phyloP scores from a whole-genome alignment of 2,113 vertebrate genomes.

The Bubo blakistoni region DNA sequence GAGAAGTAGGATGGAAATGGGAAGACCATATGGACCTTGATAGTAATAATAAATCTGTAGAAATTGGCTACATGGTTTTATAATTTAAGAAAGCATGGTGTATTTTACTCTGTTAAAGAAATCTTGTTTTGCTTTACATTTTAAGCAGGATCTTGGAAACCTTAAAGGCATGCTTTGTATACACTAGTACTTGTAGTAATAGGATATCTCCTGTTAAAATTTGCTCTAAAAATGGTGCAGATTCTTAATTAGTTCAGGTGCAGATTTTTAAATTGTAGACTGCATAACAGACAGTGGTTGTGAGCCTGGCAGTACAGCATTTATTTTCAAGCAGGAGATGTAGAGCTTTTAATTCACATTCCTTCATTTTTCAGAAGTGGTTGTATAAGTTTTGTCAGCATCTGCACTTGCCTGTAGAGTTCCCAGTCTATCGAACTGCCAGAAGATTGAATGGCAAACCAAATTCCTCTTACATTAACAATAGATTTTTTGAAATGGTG shows the following conservation, averaged over 20 bases:
- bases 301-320: background rate
- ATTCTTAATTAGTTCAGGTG: background rate
- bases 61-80: background rate
- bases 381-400: background rate
- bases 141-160: background rate
- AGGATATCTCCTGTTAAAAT: background rate
- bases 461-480: background rate
- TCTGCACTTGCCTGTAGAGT: background rate
- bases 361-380: background rate
- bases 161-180: background rate
- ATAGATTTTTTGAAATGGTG: background rate
- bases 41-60: background rate
- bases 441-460: background rate
- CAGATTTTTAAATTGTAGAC: background rate
- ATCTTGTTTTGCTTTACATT: background rate
- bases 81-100: background rate
- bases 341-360: background rate
- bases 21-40: background rate
- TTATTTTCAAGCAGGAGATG: background rate
- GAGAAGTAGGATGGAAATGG: background rate
- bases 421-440: background rate
- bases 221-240: background rate
- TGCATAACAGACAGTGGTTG: background rate
- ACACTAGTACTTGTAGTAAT: background rate
- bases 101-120: background rate